phyloP scores from a whole-genome alignment of 2,888 invertebrate genomes.

The Macroteleia sp. region DNA sequence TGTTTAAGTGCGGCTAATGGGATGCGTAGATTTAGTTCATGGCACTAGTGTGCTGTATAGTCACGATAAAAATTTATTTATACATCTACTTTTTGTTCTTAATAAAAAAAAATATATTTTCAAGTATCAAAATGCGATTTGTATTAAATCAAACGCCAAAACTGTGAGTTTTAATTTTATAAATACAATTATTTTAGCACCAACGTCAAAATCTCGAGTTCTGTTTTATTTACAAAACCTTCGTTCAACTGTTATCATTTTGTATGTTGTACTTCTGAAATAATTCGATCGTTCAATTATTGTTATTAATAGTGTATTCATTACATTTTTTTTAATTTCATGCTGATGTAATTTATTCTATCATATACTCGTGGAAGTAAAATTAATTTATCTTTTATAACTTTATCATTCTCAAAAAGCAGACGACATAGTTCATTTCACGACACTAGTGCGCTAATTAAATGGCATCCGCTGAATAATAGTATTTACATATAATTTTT shows the following conservation, averaged over 20 bases:
- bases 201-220: conserved; percentile 41
- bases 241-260: conserved; percentile 30
- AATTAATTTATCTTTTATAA: not conserved
- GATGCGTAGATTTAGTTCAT: conserved; percentile 31
- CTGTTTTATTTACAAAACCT: conserved; percentile 39
- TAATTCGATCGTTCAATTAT: not conserved
- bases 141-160: conserved; percentile 24
- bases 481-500: conserved; percentile 44
- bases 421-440: conserved; percentile 3
- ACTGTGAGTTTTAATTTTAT: not conserved
- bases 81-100: not conserved
- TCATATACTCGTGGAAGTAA: conserved; percentile 18
- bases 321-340: no score
- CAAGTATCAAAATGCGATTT: conserved; percentile 36
- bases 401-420: not conserved
- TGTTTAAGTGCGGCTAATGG: conserved; percentile 35
- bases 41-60: conserved; percentile 30
- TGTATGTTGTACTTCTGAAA: conserved; percentile 34
- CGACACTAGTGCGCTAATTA: conserved; percentile 43
- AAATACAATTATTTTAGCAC: conserved; percentile 17
- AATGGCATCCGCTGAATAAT: conserved; percentile 39
- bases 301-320: not conserved
- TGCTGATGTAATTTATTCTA: conserved; percentile 1
- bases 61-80: conserved; percentile 3
- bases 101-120: conserved; percentile 30